Evolutionary conservation across 1,140 invertebrate genomes (phyloP).

Genomic region (Trachymyrmex cornetzi): DNA sequence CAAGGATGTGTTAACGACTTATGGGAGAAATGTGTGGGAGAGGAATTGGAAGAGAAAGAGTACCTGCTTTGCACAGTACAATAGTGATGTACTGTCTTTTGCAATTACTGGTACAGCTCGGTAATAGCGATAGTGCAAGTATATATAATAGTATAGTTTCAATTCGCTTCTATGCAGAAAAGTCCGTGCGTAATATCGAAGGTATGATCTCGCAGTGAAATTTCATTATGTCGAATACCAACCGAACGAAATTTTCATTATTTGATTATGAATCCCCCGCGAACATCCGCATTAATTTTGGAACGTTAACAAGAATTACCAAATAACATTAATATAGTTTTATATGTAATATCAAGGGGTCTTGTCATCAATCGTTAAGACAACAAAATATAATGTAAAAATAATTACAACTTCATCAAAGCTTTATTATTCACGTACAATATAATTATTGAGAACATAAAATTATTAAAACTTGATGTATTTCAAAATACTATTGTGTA

Average conservation of each 20-base stretch:
- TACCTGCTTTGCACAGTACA: constrained; percentile 44
- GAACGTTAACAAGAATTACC: constrained; percentile 46
- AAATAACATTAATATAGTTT: constrained; percentile 50
- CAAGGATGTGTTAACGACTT: constrained; percentile 76
- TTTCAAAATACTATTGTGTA: not conserved
- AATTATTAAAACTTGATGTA: not conserved
- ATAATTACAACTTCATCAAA: not conserved
- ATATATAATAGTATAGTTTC: not conserved
- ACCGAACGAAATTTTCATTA: constrained; percentile 57
- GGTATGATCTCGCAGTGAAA: constrained; percentile 38
- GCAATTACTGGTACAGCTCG: constrained; percentile 65
- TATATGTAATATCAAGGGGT: constrained; percentile 21
- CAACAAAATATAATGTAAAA: constrained; percentile 12
- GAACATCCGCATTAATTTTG: constrained; percentile 30
- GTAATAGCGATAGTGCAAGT: not conserved
- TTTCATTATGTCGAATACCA: constrained; percentile 55
- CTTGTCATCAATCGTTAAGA: not conserved
- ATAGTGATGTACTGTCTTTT: constrained; percentile 69
- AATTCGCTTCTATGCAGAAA: constrained; percentile 33
- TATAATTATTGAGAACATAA: not conserved
- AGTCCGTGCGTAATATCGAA: constrained; percentile 23
- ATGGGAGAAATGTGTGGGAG: constrained; percentile 36
- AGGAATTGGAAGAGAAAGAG: constrained; percentile 17
- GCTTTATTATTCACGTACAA: not conserved
- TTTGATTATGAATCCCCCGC: constrained; percentile 32